Conservation (phyloP, 1,140 invertebrate genomes). For the Plectrocnemia conspersa region DNA sequence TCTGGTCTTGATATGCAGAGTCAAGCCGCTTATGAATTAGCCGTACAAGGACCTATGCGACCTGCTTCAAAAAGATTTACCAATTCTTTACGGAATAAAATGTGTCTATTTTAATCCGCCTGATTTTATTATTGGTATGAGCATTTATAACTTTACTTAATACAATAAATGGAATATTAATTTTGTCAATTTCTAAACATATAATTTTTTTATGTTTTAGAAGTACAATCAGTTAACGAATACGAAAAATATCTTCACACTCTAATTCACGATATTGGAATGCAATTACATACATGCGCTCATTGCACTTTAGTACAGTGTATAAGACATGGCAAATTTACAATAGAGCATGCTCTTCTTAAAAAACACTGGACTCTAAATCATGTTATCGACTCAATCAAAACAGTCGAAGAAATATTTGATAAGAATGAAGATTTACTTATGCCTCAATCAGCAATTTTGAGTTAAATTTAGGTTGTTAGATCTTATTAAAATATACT, state of each 20-base stretch:
- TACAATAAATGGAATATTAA: background rate
- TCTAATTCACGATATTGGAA: slow-evolving; percentile 74
- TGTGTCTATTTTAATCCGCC: slow-evolving; percentile 76
- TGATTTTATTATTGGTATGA: slow-evolving; percentile 75
- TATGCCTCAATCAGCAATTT: slow-evolving; percentile 41
- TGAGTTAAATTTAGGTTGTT: no score
- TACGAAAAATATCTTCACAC: slow-evolving; percentile 66
- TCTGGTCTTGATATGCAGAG: slow-evolving; percentile 76
- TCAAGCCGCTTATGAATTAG: slow-evolving; percentile 85
- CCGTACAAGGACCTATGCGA: slow-evolving; percentile 70
- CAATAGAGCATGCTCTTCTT: slow-evolving; percentile 69
- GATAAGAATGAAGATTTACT: slow-evolving; percentile 51
- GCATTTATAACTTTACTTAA: background rate
- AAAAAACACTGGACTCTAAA: slow-evolving; percentile 77
- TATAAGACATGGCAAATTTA: slow-evolving; percentile 77
- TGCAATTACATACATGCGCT: slow-evolving; percentile 72
- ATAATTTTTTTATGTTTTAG: slow-evolving; percentile 52
- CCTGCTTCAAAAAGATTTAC: slow-evolving; percentile 63
- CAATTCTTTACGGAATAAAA: slow-evolving; percentile 83
- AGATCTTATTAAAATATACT: no score
- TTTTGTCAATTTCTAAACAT: background rate
- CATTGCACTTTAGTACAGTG: slow-evolving; percentile 75
- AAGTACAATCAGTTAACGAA: slow-evolving; percentile 83
- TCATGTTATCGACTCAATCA: slow-evolving; percentile 70
- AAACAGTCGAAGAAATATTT: slow-evolving; percentile 51